These are phyloP conservation scores for Psettodes erumei DNA, from an alignment of 2,113 vertebrate genomes.

Conservation along the genomic window DNA sequence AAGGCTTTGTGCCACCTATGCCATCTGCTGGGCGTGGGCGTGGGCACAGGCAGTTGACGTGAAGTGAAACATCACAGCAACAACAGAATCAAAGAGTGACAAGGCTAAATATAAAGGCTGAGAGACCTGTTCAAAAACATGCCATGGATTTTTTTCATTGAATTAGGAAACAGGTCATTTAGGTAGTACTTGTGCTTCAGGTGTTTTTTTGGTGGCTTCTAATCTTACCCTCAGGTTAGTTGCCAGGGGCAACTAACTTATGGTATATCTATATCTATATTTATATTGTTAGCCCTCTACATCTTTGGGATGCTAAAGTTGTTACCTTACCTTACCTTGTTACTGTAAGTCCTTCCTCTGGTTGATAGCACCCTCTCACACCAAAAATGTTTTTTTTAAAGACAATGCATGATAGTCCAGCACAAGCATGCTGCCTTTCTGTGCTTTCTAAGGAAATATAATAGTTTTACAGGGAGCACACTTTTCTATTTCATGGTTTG, in stretches of 20 bases:
- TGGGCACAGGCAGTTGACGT: slow-evolving; percentile 1
- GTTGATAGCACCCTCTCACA: background rate
- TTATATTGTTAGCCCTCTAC: background rate
- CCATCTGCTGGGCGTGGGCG: no score
- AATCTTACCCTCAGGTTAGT: background rate
- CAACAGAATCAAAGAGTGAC: background rate
- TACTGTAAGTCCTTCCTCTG: background rate
- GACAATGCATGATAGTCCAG: background rate
- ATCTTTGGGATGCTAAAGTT: background rate
- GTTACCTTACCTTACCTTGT: background rate
- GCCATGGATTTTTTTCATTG: background rate
- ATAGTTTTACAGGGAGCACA: background rate
- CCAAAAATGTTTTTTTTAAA: background rate
- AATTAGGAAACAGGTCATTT: background rate
- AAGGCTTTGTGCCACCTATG: no score
- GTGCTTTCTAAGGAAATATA: background rate
- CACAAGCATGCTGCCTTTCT: background rate
- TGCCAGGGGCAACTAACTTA: background rate
- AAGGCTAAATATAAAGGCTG: background rate
- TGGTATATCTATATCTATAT: background rate
- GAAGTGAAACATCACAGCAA: background rate
- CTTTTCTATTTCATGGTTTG: background rate
- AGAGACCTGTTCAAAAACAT: slow-evolving; percentile 10
- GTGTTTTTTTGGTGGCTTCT: background rate
- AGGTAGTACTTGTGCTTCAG: background rate